Evolutionary conservation across 2,888 invertebrate genomes (phyloP), one percentile per base, ranked within the genome.

Genomic region (Tipula helvola): DNA sequence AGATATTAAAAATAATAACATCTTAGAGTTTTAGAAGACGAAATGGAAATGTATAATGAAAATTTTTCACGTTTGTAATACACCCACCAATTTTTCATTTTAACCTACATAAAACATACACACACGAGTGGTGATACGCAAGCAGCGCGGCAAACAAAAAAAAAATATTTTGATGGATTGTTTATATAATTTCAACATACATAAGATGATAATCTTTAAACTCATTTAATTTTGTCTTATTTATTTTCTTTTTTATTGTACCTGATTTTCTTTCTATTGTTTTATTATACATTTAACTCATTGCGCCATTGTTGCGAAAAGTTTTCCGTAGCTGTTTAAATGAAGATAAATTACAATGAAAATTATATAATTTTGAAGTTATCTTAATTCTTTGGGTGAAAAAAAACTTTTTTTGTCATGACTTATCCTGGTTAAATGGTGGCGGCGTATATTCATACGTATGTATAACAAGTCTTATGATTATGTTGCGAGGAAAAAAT

Each of bases 201-300:
- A 71, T 71, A 71, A 71, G 71, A 71, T 71, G 71, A 71, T 71
- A 71, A 71, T 71, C 71, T 71, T 71, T 71, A 71, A 71, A 71
- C 71, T 71, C 71, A 71, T 71, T 71, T 71, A 71, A 71, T 28
- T 71, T 71, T 28, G 28, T 12, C 8, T 71, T 71, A 71, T 71
- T 71, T 28, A 71, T 12, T 18, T 71, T 71, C 28, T 5, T 71
- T 71, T 71, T 71, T 71, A 71, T 71, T 71, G 71, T 71, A 71
- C 71, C 71, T 71, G 71, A 71, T 71, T 71, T 71, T 71, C 71
- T 28, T 71, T 71, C 71, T 71, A 71, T 71, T 71, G 71, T 71
- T 71, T 71, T 71, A 71, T 71, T 18, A 71, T 71, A 71, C 71
- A 71, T 71, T 71, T 71, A 71, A 71, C 28, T 71, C 71, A 71